Evolutionary conservation across 1,140 invertebrate genomes (phyloP).

Genomic region (Bombus superbus): DNA sequence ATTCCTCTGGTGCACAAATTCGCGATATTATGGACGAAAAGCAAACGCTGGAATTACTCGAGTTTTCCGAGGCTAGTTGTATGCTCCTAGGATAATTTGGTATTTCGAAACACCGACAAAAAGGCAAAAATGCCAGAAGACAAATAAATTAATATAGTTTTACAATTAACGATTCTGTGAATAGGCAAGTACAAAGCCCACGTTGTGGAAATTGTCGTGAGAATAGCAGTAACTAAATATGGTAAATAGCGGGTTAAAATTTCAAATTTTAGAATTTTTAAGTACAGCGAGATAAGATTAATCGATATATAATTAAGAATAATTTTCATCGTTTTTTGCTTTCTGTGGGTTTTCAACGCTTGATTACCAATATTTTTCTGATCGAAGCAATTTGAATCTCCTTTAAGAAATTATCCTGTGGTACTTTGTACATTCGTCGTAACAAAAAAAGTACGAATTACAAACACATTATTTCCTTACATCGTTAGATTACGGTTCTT

Average conservation of each 20-base stretch:
- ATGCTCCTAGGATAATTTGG: neutral
- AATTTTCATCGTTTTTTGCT: neutral
- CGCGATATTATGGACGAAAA: neutral
- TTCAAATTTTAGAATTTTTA: neutral
- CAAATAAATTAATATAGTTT: too few relatives aligned
- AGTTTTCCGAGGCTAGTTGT: neutral
- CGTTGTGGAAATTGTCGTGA: neutral
- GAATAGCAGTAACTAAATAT: neutral
- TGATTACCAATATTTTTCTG: neutral
- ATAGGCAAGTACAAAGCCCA: neutral
- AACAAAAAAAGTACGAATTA: neutral
- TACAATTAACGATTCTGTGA: neutral
- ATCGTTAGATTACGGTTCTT: neutral
- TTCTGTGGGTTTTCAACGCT: neutral
- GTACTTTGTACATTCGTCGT: neutral
- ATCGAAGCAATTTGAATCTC: neutral
- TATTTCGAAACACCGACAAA: too few relatives aligned
- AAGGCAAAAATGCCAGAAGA: too few relatives aligned
- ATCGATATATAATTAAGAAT: neutral
- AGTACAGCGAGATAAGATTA: neutral
- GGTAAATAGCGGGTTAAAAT: neutral
- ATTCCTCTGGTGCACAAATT: neutral
- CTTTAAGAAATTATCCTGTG: neutral
- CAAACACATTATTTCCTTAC: too few relatives aligned
- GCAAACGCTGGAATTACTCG: too few relatives aligned